Base-by-base conservation (phyloP, 2,113 vertebrate species). In the Speoplatyrhinus poulsoni region DNA sequence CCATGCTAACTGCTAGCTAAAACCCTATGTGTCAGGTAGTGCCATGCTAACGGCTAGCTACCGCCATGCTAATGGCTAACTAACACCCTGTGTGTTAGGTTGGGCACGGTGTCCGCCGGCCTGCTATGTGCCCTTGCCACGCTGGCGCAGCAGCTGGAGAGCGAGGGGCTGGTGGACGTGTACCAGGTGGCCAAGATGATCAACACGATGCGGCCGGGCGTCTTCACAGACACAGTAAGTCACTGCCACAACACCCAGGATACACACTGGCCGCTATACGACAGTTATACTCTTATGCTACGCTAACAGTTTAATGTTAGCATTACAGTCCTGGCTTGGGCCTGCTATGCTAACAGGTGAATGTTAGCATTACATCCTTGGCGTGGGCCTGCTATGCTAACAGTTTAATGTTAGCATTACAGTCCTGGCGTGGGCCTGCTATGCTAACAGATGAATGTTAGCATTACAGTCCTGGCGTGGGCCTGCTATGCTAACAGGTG, bases 121-220 rank as follows among this genome's bases (percentile, higher is more conserved):
- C 95, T 94, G 74, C 79, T 96, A 1, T 96, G 95, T 84, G 95
- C 94, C 79, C 94, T 96, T 69, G 94, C 93, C 82, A 95, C 95
- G 72, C 89, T 96, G 83, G 95, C 94, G 67, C 95, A 96, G 88
- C 95, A 96, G 78, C 88, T 96, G 81, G 95, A 96, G 89, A 95
- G 92, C 17, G 95, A 96, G 88, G 94, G 94, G 26, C 94, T 93
- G 26, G 94, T 96, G 46, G 95, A 95, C 82, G 94, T 96, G 78
- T 96, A 95, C 89, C 95, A 96, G 90, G 95, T 96, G 91, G 94
- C 95, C 88, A 96, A 96, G 89, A 96, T 96, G 95, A 96, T 96
- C 84, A 96, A 96, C 89, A 93, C 96, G 9, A 96, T 96, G 95
- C 91, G 95, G 84, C 95, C 95, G 73, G 95, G 95, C 73, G 95